Conservation (phyloP, 2,797 vertebrate species). For the Poeciliopsis presidionis region DNA sequence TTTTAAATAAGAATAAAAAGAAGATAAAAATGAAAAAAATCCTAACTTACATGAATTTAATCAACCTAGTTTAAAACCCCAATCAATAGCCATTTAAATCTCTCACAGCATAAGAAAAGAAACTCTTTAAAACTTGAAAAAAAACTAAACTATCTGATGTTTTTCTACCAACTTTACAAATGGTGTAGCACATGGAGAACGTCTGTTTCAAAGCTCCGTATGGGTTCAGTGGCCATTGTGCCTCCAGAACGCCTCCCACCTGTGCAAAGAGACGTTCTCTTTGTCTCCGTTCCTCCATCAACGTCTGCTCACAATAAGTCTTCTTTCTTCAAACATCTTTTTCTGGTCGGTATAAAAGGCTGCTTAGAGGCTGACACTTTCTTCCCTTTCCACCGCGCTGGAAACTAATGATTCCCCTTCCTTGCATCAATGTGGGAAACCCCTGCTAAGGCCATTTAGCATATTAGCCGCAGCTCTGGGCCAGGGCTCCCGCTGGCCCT, state of each 20-base stretch:
- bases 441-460: conserved; percentile 79
- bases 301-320: conserved; percentile 57
- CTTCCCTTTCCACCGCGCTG: conserved; percentile 78
- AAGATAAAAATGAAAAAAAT: too few species aligned
- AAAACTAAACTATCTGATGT: background rate
- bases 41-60: too few species aligned
- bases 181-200: background rate
- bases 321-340: conserved; percentile 49
- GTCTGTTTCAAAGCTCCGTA: conserved; percentile 4
- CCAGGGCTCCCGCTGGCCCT: conserved; percentile 80
- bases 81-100: too few species aligned
- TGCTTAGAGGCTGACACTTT: conserved; percentile 82
- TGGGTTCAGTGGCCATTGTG: conserved; percentile 16
- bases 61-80: too few species aligned
- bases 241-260: conserved; percentile 70
- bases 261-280: conserved; percentile 52
- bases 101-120: too few species aligned
- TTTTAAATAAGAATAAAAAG: too few species aligned
- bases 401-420: conserved; percentile 82
- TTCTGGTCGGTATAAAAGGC: conserved; percentile 81
- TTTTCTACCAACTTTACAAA: background rate
- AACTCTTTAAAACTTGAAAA: too few species aligned
- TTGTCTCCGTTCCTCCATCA: conserved; percentile 44
- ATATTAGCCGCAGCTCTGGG: conserved; percentile 75
- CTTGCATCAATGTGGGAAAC: conserved; percentile 75